phyloP scores from a whole-genome alignment of 2,797 vertebrate species.

The Anguilla anguilla region DNA sequence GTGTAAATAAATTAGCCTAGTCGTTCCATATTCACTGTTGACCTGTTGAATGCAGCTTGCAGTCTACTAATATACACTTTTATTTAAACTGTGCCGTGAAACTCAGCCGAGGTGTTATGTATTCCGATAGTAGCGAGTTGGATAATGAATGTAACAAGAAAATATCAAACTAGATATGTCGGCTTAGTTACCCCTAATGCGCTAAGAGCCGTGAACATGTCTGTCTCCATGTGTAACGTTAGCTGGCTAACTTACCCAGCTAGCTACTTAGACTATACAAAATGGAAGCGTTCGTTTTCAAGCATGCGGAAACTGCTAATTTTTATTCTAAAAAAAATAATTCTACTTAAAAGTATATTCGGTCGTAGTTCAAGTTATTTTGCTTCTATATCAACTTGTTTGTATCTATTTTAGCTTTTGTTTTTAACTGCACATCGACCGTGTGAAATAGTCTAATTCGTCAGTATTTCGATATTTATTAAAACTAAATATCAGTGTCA shows the following conservation, averaged over 20 bases:
- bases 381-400: constrained; percentile 1
- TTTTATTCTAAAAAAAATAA: neutral
- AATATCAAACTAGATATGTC: neutral
- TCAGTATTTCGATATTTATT: neutral
- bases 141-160: neutral
- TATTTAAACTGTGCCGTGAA: neutral
- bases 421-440: constrained; percentile 1
- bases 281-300: constrained; percentile 40
- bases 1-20: neutral
- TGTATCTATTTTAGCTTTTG: neutral
- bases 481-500: neutral
- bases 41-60: constrained; percentile 37
- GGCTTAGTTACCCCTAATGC: neutral
- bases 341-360: neutral
- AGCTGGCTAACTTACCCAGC: neutral
- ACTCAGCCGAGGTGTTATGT: neutral
- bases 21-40: constrained; percentile 15
- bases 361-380: constrained; percentile 14
- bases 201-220: constrained; percentile 1
- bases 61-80: neutral
- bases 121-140: neutral
- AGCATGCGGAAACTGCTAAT: constrained; percentile 21
- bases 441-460: neutral
- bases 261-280: constrained; percentile 37
- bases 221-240: constrained; percentile 2